Conservation (phyloP, 2,113 vertebrate species). For the Boleophthalmus pectinirostris region DNA sequence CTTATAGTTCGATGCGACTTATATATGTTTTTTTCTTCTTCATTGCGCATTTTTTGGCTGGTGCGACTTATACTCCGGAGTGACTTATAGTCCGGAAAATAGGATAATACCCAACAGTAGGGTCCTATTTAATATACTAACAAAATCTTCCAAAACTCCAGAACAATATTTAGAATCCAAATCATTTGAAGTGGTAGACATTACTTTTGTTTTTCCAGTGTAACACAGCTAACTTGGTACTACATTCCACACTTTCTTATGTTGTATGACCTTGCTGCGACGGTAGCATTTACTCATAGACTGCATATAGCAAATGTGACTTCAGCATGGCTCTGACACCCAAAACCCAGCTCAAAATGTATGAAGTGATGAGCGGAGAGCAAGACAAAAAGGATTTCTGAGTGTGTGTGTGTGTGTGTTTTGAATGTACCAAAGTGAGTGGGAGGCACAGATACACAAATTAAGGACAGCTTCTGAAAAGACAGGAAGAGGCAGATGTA, state of each 20-base stretch:
- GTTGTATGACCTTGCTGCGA: background rate
- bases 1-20: too few species aligned
- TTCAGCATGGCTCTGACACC: background rate
- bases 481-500: background rate
- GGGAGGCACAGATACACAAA: background rate
- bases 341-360: background rate
- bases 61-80: too few species aligned
- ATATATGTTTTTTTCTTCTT: too few species aligned
- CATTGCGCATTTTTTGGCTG: too few species aligned
- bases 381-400: background rate
- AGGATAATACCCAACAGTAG: too few species aligned
- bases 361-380: background rate
- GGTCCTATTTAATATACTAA: too few species aligned
- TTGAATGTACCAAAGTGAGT: background rate
- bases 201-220: background rate
- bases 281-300: background rate
- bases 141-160: too few species aligned
- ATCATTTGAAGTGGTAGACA: background rate
- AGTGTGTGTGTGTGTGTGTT: background rate
- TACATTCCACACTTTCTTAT: background rate
- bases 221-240: too few species aligned
- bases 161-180: too few species aligned
- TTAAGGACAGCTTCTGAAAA: background rate
- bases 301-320: background rate
- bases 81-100: too few species aligned